Evolutionary conservation across 2,113 vertebrate species (phyloP), one percentile per base, ranked within the genome.

Genomic region (Miniopterus natalensis): DNA sequence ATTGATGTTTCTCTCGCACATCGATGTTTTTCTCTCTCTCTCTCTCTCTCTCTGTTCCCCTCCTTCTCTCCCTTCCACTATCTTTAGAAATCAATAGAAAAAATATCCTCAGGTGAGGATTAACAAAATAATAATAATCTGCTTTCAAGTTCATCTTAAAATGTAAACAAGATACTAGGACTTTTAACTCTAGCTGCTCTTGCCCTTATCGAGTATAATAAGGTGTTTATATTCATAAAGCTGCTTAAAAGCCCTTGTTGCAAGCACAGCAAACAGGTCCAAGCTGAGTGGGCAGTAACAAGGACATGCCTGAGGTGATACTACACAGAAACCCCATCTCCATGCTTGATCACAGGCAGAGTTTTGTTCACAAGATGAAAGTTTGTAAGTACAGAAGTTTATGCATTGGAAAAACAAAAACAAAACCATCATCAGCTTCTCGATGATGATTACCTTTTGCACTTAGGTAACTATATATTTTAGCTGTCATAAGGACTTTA

Each of bases 101-200:
- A 66, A n/a, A 31, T 66, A 66, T 66, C 14, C 63, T 66, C 63
- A 31, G 2, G 63, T 66, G 63, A 66, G 63, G 17, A 66, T n/a
- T 66, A 66, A 63, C 1, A 63, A 63, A 66, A 66, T 66, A 65
- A 68, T 68, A 36, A 68, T 68, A 36, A 8, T 93, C 59, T 88
- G 63, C 80, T 84, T 84, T 90, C 59, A 79, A 18, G 61, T 87
- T 84, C 27, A 31, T 84, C 92, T 74, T 92, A 66, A 36, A 55
- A 42, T 65, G 36, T 66, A 59, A 90, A 45, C 49, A 63, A 83
- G 27, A 47, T 80, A 29, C 2, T 27, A 59, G 81, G 31, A 87
- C 75, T 55, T 42, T 55, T 14, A 81, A 47, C 31, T 25, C 45
- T 84, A 9, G 0, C 40, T 42, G 36, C 42, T 90, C 53, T 74